Conservation (phyloP, 2,888 invertebrate genomes). For the Aphrophora alni region DNA sequence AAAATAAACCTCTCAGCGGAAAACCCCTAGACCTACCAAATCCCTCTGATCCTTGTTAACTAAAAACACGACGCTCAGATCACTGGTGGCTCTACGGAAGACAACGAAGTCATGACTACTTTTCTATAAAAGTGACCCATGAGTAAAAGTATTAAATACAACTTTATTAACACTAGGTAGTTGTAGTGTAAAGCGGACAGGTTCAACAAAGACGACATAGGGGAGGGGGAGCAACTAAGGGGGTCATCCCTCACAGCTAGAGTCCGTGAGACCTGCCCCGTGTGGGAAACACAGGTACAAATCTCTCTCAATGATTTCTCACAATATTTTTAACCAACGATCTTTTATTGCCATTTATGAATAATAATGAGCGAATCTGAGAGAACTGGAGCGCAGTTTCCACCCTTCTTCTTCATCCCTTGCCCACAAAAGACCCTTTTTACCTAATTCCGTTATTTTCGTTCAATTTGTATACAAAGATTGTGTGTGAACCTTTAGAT, state of each 20-base stretch:
- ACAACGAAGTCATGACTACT: too few relatives aligned
- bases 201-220: background rate
- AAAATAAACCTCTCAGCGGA: too few relatives aligned
- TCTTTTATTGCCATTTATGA: background rate
- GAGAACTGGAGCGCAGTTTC: conserved; percentile 1
- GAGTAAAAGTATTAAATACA: too few relatives aligned
- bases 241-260: background rate
- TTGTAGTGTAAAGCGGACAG: background rate
- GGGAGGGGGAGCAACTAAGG: background rate
- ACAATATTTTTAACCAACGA: background rate
- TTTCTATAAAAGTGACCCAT: too few relatives aligned
- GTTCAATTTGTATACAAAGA: background rate
- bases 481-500: background rate
- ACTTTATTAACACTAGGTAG: too few relatives aligned
- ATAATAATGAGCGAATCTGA: background rate
- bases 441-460: background rate
- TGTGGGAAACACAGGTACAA: background rate
- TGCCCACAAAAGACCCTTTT: background rate
- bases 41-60: too few relatives aligned
- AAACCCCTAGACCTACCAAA: too few relatives aligned
- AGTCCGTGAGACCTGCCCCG: background rate
- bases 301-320: background rate
- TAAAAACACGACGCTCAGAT: too few relatives aligned
- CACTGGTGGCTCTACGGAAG: too few relatives aligned
- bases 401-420: background rate